Evolutionary conservation across 2,797 vertebrate genomes (phyloP).

Genomic region (Morus bassanus): DNA sequence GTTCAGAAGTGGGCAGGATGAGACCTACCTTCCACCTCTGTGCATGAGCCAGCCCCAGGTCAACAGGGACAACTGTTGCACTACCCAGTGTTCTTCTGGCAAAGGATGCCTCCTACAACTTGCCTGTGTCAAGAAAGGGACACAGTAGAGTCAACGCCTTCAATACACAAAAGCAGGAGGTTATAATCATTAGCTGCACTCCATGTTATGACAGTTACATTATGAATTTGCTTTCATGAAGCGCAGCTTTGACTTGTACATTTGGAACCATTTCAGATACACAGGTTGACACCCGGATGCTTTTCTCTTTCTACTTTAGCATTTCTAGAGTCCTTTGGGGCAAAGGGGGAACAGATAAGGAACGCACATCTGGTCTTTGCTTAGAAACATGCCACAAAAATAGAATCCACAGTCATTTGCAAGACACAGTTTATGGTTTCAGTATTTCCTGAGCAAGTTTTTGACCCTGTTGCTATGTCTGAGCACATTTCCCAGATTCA

Average conservation of each 20-base stretch:
- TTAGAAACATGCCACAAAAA: not conserved
- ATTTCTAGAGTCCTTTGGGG: not conserved
- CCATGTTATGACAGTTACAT: not conserved
- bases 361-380: not conserved
- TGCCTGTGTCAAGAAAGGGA: not conserved
- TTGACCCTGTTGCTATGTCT: not conserved
- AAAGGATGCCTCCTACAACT: not conserved
- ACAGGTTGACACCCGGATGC: not conserved
- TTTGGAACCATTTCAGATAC: not conserved
- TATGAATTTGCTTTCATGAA: not conserved
- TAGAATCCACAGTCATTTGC: not conserved
- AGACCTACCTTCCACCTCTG: not conserved
- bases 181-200: not conserved
- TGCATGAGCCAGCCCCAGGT: accelerated
- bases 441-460: not conserved
- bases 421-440: not conserved
- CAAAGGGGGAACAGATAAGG: not conserved
- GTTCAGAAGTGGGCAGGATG: not conserved
- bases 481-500: not conserved
- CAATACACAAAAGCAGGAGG: not conserved
- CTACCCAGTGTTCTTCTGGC: too few species aligned
- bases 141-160: not conserved
- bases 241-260: not conserved
- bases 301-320: not conserved
- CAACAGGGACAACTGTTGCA: accelerated